Percentiles rank a stretch among this genome's conserved stretches.
phyloP scores from a whole-genome alignment of 1,140 invertebrate genomes.

The Stratiolaelaps scimitus region DNA sequence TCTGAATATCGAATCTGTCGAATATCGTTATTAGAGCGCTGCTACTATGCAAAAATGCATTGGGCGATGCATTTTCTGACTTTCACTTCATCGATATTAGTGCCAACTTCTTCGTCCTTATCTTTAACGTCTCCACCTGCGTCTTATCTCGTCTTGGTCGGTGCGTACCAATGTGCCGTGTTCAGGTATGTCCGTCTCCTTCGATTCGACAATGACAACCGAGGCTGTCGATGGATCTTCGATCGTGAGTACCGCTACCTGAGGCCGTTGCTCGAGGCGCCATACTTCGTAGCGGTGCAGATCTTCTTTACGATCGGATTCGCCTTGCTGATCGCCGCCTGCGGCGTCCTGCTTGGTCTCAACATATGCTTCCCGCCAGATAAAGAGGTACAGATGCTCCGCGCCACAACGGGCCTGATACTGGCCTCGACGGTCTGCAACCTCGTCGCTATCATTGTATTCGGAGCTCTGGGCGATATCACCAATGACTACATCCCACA shows the following conservation, averaged over 20 bases:
- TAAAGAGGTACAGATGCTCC: slow-evolving; percentile 17
- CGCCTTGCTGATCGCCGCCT: neutral
- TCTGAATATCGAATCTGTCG: too few relatives aligned
- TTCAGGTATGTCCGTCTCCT: neutral
- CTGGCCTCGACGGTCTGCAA: slow-evolving; percentile 6
- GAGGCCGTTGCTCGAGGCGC: slow-evolving; percentile 22
- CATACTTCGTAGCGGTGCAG: slow-evolving; percentile 22
- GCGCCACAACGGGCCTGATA: slow-evolving; percentile 7
- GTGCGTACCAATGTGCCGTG: too few relatives aligned
- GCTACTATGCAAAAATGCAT: too few relatives aligned
- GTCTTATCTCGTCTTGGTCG: too few relatives aligned
- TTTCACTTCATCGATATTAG: too few relatives aligned
- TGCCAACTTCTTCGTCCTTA: too few relatives aligned
- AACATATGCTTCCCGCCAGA: slow-evolving; percentile 22
- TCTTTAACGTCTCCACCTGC: too few relatives aligned
- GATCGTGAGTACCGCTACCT: slow-evolving; percentile 27
- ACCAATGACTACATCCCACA: slow-evolving; percentile 28
- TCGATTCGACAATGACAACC: slow-evolving; percentile 24
- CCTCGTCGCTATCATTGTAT: slow-evolving; percentile 20
- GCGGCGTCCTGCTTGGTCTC: slow-evolving; percentile 4
- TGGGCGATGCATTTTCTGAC: too few relatives aligned
- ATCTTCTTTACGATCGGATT: slow-evolving; percentile 21
- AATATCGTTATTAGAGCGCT: too few relatives aligned
- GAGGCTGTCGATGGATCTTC: slow-evolving; percentile 30
- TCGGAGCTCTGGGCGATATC: slow-evolving; percentile 7